Percentiles rank a stretch among this genome's conserved stretches.
phyloP scores from a whole-genome alignment of 2,888 invertebrate species.

The Auanema freiburgensis region DNA sequence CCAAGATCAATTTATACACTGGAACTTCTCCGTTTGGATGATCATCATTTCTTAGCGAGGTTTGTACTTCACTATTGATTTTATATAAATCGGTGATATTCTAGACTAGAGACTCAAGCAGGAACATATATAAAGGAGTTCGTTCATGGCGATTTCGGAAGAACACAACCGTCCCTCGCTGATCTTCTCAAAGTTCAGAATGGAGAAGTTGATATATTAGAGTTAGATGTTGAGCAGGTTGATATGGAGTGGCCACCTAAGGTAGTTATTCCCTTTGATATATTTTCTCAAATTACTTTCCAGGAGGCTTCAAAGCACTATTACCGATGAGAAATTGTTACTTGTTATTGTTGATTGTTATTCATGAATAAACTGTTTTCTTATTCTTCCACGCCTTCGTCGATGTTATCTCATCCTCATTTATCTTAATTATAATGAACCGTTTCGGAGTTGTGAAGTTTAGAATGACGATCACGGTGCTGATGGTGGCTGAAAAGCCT shows the following conservation, averaged over 20 bases:
- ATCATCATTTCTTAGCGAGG: slow-evolving; percentile 45
- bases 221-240: slow-evolving; percentile 82
- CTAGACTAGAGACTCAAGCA: slow-evolving; percentile 60
- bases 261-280: too few relatives aligned
- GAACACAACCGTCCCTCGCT: slow-evolving; percentile 76
- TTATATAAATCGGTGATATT: background rate
- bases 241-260: slow-evolving; percentile 77
- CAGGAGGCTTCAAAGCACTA: background rate
- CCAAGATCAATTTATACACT: slow-evolving; percentile 48
- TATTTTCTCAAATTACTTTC: slow-evolving; percentile 17
- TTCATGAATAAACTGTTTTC: slow-evolving; percentile 14
- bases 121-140: slow-evolving; percentile 88
- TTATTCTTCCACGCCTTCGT: background rate
- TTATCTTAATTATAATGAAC: slow-evolving; percentile 2
- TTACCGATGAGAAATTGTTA: background rate
- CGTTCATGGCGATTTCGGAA: slow-evolving; percentile 90
- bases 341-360: slow-evolving; percentile 17
- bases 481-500: slow-evolving; percentile 97
- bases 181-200: slow-evolving; percentile 73
- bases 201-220: slow-evolving; percentile 79
- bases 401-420: background rate
- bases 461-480: slow-evolving; percentile 65
- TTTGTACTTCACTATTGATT: slow-evolving; percentile 3
- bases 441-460: background rate
- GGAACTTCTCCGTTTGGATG: slow-evolving; percentile 46